A percentile compares a stretch with the other conserved stretches of the same genome.
phyloP scores from a whole-genome alignment of 2,797 vertebrate genomes.

The Premnoplex brunnescens region DNA sequence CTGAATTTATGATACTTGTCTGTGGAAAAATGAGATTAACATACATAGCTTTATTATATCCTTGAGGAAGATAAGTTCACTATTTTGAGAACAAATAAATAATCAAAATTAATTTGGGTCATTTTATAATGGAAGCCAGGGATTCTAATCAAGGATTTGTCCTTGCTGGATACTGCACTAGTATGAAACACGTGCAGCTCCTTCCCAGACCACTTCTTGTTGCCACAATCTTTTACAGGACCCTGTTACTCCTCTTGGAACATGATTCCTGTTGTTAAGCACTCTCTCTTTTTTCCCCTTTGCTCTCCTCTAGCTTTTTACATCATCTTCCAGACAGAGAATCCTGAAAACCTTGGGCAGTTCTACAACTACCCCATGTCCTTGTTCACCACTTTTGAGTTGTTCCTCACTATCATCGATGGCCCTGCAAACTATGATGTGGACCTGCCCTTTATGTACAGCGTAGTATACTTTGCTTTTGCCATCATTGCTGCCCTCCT shows the following conservation, averaged over 20 bases:
- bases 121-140: neutral
- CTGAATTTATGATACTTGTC: neutral
- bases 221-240: neutral
- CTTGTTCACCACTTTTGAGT: constrained; percentile 80
- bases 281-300: neutral
- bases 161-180: neutral
- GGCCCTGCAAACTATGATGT: constrained; percentile 79
- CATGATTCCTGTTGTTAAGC: neutral
- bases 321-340: constrained; percentile 80
- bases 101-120: neutral
- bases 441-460: constrained; percentile 79
- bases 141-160: neutral
- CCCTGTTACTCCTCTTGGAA: neutral
- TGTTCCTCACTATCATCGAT: constrained; percentile 81
- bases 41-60: neutral
- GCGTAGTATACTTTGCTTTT: constrained; percentile 74
- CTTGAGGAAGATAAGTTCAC: neutral
- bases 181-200: neutral
- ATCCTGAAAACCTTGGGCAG: constrained; percentile 71
- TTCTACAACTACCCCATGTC: constrained; percentile 79
- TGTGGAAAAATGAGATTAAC: neutral
- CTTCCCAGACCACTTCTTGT: neutral
- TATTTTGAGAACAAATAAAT: neutral
- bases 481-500: constrained; percentile 79
- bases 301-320: constrained; percentile 72